Evolutionary conservation across 2,113 vertebrate species (phyloP).

Genomic region (Astur gentilis): DNA sequence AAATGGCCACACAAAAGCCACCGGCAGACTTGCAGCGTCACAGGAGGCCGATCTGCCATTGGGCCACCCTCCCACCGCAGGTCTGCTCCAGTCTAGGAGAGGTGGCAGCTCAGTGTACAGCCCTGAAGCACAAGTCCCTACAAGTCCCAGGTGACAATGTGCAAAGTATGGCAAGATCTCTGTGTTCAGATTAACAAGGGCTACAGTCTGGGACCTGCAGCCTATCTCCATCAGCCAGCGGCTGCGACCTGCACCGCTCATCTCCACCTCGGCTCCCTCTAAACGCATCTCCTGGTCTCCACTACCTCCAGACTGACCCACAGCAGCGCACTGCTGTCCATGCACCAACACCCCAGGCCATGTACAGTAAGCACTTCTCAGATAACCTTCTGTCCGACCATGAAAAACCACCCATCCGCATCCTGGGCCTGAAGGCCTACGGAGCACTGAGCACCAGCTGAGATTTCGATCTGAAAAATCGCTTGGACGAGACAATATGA

Average conservation of each 20-base stretch:
- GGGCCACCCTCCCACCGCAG: background rate
- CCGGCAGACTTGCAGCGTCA: background rate
- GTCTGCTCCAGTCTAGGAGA: background rate
- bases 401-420: background rate
- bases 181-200: accelerated
- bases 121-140: background rate
- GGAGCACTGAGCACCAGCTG: background rate
- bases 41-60: background rate
- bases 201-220: background rate
- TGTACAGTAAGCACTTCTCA: background rate
- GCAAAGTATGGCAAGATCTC: background rate
- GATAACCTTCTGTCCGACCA: background rate
- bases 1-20: background rate
- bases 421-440: accelerated
- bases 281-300: background rate
- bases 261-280: background rate
- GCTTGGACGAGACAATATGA: background rate
- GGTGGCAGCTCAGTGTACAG: background rate
- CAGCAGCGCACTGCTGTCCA: background rate
- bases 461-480: background rate
- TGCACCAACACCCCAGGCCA: background rate
- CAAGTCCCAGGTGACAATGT: accelerated
- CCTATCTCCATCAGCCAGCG: background rate
- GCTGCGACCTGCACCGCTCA: background rate
- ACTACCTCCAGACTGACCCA: background rate